Conservation (phyloP, 2,888 invertebrate species). For the Sceliomorpha sp. region DNA sequence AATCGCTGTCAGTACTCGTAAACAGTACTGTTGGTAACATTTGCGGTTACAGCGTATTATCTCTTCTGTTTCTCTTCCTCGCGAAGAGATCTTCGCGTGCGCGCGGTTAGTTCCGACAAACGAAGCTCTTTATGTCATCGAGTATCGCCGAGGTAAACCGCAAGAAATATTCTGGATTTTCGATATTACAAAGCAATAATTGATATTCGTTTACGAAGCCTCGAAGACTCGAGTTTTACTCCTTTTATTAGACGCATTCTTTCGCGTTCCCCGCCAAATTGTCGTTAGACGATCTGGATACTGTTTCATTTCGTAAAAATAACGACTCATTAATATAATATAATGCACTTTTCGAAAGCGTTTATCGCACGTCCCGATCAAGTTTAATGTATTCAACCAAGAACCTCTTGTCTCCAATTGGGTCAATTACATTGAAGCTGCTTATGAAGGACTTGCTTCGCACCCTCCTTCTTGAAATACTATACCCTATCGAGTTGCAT, state of each 20-base stretch:
- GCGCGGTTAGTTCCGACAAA: constrained; percentile 44
- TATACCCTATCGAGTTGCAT: constrained; percentile 58
- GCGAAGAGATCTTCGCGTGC: constrained; percentile 51
- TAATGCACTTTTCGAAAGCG: constrained; percentile 25
- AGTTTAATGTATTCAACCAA: constrained; percentile 45
- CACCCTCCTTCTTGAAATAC: constrained; percentile 52
- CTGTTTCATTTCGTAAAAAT: no score
- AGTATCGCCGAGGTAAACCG: constrained; percentile 24
- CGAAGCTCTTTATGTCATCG: constrained; percentile 31
- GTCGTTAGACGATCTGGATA: no score
- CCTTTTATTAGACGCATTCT: no score
- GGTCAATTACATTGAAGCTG: constrained; percentile 53
- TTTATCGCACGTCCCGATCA: constrained; percentile 39
- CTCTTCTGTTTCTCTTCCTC: constrained; percentile 33
- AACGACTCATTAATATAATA: no score
- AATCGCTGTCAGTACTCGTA: constrained; percentile 56
- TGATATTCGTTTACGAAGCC: no score
- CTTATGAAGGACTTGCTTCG: constrained; percentile 52
- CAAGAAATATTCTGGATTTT: constrained; percentile 31
- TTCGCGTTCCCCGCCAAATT: no score
- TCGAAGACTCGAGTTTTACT: no score
- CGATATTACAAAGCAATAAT: no score
- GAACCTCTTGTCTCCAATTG: constrained; percentile 52
- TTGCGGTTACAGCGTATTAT: constrained; percentile 53
- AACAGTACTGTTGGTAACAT: constrained; percentile 46